Evolutionary conservation across 2,888 invertebrate genomes (phyloP), one percentile per base, ranked within the genome.

Genomic region (Baccha elongata): DNA sequence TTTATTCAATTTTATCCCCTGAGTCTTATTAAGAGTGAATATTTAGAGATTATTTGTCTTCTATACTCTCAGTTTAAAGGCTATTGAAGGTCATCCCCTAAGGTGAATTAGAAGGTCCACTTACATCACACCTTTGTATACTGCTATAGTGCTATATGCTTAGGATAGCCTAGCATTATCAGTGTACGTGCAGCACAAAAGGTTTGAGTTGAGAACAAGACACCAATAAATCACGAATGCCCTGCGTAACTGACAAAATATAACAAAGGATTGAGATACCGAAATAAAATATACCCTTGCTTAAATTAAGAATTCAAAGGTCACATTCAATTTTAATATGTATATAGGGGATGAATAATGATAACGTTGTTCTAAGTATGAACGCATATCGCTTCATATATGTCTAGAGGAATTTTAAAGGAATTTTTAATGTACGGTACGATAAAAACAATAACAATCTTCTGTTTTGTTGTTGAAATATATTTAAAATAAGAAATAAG

Each of bases 111-210:
- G 26, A 60, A 76, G 60, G 76, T 76, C 81, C 81, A 71, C 69
- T 76, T 81, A 76, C 60, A 81, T 81, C 76, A 81, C 81, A 81
- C 81, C 81, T 81, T 81, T 81, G 76, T 81, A n/a, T n/a, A 46
- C 65, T 58, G 60, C 44, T 44, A 19, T 48, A n/a, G n/a, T n/a
- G n/a, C n/a, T n/a, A n/a, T n/a, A n/a, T n/a, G n/a, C n/a, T n/a
- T n/a, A n/a, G n/a, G n/a, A n/a, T n/a, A n/a, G 23, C 50, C 42
- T 13, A 35, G 37, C 1, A 64, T 67, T 65, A 78, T 76, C 68
- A 62, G 29, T 44, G 46, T 32, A 68, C 8, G 60, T 44, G 6
- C 15, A 19, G 35, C 48, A 81, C 81, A 81, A 81, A 67, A 71
- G 81, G 76, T n/a, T n/a, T n/a, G n/a, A n/a, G n/a, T 76, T 71